Evolutionary conservation across 2,797 vertebrate genomes (phyloP).

Genomic region (Malacoraja senta): DNA sequence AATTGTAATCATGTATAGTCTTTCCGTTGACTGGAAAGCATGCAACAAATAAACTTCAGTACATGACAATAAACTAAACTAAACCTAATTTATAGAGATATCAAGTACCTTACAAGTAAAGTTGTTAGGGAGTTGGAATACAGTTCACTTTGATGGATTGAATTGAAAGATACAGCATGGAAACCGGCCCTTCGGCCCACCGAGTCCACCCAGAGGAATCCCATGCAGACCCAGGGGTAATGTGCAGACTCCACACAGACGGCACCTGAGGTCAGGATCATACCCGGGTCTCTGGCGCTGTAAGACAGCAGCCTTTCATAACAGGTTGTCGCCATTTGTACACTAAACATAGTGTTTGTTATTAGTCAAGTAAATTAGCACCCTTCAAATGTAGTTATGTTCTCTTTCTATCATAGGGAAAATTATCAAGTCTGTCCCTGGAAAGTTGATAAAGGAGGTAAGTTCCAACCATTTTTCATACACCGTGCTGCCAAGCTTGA

Average conservation of each 20-base stretch:
- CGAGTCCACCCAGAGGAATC: too few species aligned
- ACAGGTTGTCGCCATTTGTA: background rate
- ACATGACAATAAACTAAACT: too few species aligned
- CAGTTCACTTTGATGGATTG: background rate
- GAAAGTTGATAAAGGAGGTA: constrained; percentile 92
- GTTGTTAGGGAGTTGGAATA: background rate
- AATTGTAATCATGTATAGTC: too few species aligned
- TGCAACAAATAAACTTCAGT: too few species aligned
- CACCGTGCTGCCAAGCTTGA: background rate
- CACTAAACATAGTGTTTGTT: background rate
- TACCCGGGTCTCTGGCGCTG: too few species aligned
- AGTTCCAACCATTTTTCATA: constrained; percentile 42
- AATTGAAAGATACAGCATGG: too few species aligned
- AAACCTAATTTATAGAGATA: background rate
- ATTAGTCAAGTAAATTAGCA: background rate
- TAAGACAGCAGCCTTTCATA: too few species aligned
- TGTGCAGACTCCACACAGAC: too few species aligned
- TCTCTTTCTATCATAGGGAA: constrained; percentile 67
- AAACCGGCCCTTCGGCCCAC: too few species aligned
- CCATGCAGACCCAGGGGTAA: too few species aligned
- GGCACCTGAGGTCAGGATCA: too few species aligned
- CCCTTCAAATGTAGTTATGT: background rate
- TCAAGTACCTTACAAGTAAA: background rate
- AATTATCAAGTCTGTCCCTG: constrained; percentile 91
- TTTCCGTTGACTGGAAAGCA: too few species aligned